Evolutionary conservation across 2,888 invertebrate genomes (phyloP), one percentile per base, ranked within the genome.

Genomic region (Scotopteryx bipunctaria): DNA sequence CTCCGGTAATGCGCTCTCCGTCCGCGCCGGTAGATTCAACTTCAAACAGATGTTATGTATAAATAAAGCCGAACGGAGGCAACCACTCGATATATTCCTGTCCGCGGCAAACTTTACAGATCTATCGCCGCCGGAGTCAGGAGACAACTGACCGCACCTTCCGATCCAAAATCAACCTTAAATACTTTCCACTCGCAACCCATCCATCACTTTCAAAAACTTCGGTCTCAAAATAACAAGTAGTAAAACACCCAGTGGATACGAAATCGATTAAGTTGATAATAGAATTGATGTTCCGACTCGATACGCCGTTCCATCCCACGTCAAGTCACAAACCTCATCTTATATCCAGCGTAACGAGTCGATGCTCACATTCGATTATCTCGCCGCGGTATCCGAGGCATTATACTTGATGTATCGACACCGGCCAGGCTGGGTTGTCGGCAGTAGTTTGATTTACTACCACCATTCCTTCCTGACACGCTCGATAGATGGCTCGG

Each of bases 1-100:
- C 89, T 89, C 83, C 80, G 74, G 89, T 87, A 89, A 89, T 88
- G 88, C 83, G 84, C 86, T 83, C 85, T 79, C 83, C 85, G 86
- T 85, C 85, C 83, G 78, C 86, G 86, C 86, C 86, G 86, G 87
- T 86, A 84, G 86, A 86, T 86, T 86, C 87, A 77, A 84, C 89
- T 88, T 86, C 89, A 86, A 89, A 90, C 89, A 90, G 89, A 89
- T 88, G 89, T 86, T 88, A 84, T 86, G 83, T 88, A 89, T 89
- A 89, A 89, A 90, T 90, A 89, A 90, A 88, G 87, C 84, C 78
- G 86, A 86, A 88, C 89, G 81, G 88, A 88, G 89, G 89, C 88
- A 87, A 82, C 87, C 86, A 84, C 86, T 86, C 89, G 88, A 90
- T 89, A 89, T 90, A 89, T 90, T 86, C 87, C 83, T 82, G 89